Evolutionary conservation across 1,140 invertebrate genomes (phyloP).

Genomic region (Phortica variegata): DNA sequence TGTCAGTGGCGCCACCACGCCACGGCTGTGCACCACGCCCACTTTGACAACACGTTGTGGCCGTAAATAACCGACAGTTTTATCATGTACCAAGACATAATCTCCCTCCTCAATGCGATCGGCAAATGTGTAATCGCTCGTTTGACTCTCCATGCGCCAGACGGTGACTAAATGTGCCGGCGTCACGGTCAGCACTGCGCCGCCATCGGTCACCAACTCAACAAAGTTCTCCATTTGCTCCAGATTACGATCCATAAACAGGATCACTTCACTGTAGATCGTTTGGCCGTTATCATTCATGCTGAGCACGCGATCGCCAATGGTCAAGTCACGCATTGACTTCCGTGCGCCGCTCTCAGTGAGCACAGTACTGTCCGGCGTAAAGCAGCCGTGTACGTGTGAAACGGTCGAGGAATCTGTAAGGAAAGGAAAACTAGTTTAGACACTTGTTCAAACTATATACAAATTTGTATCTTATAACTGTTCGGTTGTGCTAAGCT

Average conservation of each 20-base stretch:
- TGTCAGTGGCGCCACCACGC: conserved; percentile 90
- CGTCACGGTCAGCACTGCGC: conserved; percentile 74
- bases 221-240: conserved; percentile 70
- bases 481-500: neutral
- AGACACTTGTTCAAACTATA: neutral
- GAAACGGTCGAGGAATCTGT: conserved; percentile 87
- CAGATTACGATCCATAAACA: conserved; percentile 83
- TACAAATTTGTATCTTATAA: neutral
- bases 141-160: conserved; percentile 47
- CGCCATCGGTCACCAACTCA: conserved; percentile 69
- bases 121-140: conserved; percentile 62
- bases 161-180: conserved; percentile 76
- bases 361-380: conserved; percentile 65
- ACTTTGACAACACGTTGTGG: conserved; percentile 67
- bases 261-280: conserved; percentile 81
- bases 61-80: conserved; percentile 59
- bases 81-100: conserved; percentile 58
- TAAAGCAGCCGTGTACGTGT: conserved; percentile 83
- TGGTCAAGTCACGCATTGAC: conserved; percentile 69
- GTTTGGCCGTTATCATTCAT: conserved; percentile 67
- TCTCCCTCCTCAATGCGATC: conserved; percentile 60
- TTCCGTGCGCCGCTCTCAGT: conserved; percentile 60
- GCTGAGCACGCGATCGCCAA: conserved; percentile 83
- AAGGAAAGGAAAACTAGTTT: conserved; percentile 56
- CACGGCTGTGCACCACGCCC: conserved; percentile 62